phyloP scores from a whole-genome alignment of 2,797 vertebrate genomes.

The Sebastes paucispinis region DNA sequence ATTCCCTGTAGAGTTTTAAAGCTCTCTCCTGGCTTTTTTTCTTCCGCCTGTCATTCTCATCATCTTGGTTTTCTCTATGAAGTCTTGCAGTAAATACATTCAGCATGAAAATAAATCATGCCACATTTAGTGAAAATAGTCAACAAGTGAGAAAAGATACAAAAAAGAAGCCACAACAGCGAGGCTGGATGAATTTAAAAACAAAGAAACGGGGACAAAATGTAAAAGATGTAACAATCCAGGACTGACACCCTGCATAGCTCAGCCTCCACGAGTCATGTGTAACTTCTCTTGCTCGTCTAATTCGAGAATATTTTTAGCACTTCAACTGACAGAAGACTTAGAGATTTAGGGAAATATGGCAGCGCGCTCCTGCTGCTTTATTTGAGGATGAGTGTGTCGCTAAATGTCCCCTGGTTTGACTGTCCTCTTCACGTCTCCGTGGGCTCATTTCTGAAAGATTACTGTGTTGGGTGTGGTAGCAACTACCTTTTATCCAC shows the following conservation, averaged over 20 bases:
- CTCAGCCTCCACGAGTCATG: neutral
- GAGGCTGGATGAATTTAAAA: neutral
- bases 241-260: neutral
- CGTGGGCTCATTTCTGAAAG: constrained; percentile 13
- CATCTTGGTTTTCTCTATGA: neutral
- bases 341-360: constrained; percentile 16
- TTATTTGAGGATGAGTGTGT: constrained; percentile 14
- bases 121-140: neutral
- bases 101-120: neutral
- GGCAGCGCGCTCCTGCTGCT: constrained; percentile 6
- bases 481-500: constrained; percentile 18
- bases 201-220: neutral
- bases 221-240: neutral
- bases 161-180: neutral
- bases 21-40: neutral
- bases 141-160: neutral
- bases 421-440: neutral
- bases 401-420: neutral
- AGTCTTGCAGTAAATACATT: neutral
- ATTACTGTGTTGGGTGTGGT: neutral
- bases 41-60: neutral
- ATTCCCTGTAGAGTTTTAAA: neutral
- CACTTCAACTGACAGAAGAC: constrained; percentile 1
- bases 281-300: constrained; percentile 13
- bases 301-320: constrained; percentile 36